These are phyloP conservation scores for Erebia aethiops DNA, from an alignment of 2,888 invertebrate species.

Conservation along the genomic window DNA sequence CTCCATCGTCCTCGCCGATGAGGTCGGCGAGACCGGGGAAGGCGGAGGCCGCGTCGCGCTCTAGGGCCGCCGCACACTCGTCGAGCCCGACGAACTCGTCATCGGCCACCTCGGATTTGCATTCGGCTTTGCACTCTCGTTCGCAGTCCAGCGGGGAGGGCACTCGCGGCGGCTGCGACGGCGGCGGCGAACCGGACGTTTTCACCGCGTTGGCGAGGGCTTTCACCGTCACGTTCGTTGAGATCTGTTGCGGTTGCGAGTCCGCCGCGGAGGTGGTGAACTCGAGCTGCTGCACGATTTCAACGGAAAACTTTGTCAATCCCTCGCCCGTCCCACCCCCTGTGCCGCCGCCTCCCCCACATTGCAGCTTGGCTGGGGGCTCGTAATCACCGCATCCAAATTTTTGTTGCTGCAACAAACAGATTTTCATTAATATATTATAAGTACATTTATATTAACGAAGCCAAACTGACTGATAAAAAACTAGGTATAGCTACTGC, in stretches of 20 bases:
- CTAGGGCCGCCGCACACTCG: conserved; percentile 92
- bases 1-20: conserved; percentile 92
- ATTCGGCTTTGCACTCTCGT: conserved; percentile 90
- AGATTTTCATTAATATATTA: conserved; percentile 20
- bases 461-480: background rate
- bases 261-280: conserved; percentile 94
- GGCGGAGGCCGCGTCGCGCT: conserved; percentile 90
- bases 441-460: background rate
- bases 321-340: conserved; percentile 78
- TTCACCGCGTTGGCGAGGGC: conserved; percentile 79
- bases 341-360: conserved; percentile 70
- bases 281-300: conserved; percentile 95
- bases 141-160: conserved; percentile 92
- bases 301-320: conserved; percentile 91
- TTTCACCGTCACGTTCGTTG: conserved; percentile 96
- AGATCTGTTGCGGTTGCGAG: conserved; percentile 94
- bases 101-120: conserved; percentile 90
- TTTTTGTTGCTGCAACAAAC: conserved; percentile 90
- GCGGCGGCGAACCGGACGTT: conserved; percentile 71
- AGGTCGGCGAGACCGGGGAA: conserved; percentile 91
- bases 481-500: too few relatives aligned
- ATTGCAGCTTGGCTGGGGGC: conserved; percentile 89
- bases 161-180: conserved; percentile 82
- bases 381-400: conserved; percentile 89
- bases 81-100: conserved; percentile 94